Conservation (phyloP, 2,113 vertebrate species). For the Antidorcas marsupialis region DNA sequence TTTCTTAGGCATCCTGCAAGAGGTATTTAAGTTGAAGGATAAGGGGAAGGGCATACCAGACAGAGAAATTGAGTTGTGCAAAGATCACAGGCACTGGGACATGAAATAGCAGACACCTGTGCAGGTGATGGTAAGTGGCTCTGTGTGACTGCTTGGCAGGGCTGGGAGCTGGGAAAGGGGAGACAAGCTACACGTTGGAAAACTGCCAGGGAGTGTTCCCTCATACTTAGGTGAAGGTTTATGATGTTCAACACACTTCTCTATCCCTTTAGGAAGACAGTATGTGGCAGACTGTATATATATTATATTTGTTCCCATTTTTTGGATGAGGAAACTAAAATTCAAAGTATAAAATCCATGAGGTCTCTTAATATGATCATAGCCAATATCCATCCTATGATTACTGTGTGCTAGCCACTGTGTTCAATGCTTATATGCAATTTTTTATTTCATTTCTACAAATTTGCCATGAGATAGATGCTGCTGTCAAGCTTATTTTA, state of each 20-base stretch:
- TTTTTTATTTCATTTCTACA: neutral
- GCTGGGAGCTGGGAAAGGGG: neutral
- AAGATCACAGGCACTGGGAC: neutral
- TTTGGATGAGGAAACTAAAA: neutral
- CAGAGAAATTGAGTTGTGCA: neutral
- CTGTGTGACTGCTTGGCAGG: neutral
- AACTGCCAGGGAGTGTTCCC: neutral
- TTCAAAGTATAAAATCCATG: neutral
- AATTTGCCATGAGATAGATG: neutral
- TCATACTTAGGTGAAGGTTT: neutral
- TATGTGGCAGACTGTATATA: neutral
- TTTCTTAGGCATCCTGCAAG: neutral
- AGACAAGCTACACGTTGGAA: neutral
- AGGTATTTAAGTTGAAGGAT: neutral
- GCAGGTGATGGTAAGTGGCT: neutral
- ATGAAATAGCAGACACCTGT: neutral
- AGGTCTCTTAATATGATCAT: neutral
- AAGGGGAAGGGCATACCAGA: neutral
- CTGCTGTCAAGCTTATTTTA: neutral
- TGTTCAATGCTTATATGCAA: neutral
- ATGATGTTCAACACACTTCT: neutral
- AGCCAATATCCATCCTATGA: neutral
- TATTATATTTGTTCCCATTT: neutral
- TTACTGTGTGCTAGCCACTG: neutral
- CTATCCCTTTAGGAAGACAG: neutral